These are phyloP conservation scores for Caenorhabditis brenneri DNA, from an alignment of 1,140 invertebrate species.

Conservation along the genomic window DNA sequence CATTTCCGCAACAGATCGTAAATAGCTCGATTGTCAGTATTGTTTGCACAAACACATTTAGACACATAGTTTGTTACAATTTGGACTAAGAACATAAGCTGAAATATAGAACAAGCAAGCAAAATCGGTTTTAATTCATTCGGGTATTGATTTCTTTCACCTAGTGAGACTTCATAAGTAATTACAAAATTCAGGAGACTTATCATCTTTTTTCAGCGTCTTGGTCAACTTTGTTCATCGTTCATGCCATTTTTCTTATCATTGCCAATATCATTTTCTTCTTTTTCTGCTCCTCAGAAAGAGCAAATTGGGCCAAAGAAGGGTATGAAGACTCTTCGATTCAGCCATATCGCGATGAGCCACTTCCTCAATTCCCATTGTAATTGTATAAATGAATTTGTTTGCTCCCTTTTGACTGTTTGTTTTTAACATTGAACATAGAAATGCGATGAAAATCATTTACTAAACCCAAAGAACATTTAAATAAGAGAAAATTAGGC, in stretches of 20 bases:
- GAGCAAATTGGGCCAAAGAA: conserved; percentile 46
- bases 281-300: conserved; percentile 25
- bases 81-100: too few species aligned
- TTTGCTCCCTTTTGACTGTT: neutral
- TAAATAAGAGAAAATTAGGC: neutral
- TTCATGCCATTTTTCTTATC: conserved; percentile 36
- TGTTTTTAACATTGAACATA: neutral
- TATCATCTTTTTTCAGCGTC: conserved; percentile 41
- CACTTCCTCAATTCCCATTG: conserved; percentile 46
- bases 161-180: too few species aligned
- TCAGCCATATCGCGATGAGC: conserved; percentile 43
- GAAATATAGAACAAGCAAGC: too few species aligned
- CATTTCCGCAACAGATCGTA: too few species aligned
- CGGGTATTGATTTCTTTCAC: too few species aligned
- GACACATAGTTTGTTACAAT: too few species aligned
- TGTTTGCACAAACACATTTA: too few species aligned
- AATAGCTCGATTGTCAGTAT: neutral
- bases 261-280: conserved; percentile 39
- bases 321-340: conserved; percentile 49
- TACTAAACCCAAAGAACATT: neutral
- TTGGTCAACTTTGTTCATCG: conserved; percentile 37
- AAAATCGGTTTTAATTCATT: too few species aligned
- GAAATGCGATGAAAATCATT: neutral
- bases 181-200: too few species aligned
- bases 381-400: neutral